Conservation (phyloP, 2,113 vertebrate genomes). For the Menura novaehollandiae region DNA sequence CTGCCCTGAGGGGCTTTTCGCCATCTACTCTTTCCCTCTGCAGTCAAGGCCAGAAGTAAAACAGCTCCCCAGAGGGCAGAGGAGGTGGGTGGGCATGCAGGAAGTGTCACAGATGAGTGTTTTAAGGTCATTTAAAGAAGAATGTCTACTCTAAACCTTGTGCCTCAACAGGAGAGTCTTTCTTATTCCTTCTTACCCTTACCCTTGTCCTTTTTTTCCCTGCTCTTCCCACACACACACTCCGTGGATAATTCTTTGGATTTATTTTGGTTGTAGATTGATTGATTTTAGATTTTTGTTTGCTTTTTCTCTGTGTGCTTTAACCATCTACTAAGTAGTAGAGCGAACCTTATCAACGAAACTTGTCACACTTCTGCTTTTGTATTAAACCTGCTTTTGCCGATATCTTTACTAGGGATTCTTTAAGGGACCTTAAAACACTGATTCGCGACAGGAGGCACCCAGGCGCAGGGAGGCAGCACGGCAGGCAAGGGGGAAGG, state of each 20-base stretch:
- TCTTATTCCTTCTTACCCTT: background rate
- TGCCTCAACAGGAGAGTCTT: background rate
- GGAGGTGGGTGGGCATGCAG: rapidly evolving
- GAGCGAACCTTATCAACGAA: background rate
- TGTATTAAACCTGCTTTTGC: background rate
- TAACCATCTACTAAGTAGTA: background rate
- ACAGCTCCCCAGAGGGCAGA: background rate
- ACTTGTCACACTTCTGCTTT: background rate
- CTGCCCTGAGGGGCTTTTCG: rapidly evolving
- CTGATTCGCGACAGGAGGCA: rapidly evolving
- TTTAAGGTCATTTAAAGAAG: background rate
- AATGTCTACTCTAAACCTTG: background rate
- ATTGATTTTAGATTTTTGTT: background rate
- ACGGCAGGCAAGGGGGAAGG: background rate
- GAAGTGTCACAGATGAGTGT: rapidly evolving
- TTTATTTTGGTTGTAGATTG: background rate
- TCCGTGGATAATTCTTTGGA: too few relatives aligned
- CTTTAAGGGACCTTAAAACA: too few relatives aligned
- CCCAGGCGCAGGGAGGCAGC: rapidly evolving
- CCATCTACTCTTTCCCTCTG: background rate
- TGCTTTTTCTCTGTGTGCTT: background rate
- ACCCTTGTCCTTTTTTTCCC: background rate
- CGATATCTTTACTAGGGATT: rapidly evolving
- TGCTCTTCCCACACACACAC: background rate
- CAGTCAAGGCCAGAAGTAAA: background rate